Percentiles rank a stretch among this genome's conserved stretches.
Conservation (phyloP, 1,140 invertebrate species). For the Vanessa atalanta region DNA sequence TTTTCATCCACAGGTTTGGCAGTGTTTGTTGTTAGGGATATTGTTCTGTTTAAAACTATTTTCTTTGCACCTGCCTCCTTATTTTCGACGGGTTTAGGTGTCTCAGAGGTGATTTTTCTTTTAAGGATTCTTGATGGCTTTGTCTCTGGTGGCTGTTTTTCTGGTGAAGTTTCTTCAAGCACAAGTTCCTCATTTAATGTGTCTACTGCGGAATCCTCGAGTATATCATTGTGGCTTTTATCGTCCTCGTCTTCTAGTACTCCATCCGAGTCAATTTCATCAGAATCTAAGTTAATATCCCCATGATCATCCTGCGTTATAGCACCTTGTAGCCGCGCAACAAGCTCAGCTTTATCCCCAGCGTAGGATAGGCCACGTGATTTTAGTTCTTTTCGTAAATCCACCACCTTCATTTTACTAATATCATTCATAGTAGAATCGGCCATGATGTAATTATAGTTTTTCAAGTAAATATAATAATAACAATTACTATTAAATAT, state of each 20-base stretch:
- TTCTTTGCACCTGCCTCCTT: slow-evolving; percentile 80
- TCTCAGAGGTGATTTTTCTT: slow-evolving; percentile 66
- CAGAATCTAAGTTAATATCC: slow-evolving; percentile 74
- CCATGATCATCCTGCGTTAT: slow-evolving; percentile 77
- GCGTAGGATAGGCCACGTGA: slow-evolving; percentile 85
- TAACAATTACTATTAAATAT: not conserved
- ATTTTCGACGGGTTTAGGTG: slow-evolving; percentile 51
- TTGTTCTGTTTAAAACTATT: slow-evolving; percentile 84
- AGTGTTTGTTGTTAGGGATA: slow-evolving; percentile 74
- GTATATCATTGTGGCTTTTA: slow-evolving; percentile 78
- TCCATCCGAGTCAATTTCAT: slow-evolving; percentile 78
- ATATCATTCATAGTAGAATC: slow-evolving; percentile 65
- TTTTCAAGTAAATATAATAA: not conserved
- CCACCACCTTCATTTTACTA: slow-evolving; percentile 84
- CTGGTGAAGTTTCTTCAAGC: slow-evolving; percentile 60
- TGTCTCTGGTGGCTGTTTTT: slow-evolving; percentile 46
- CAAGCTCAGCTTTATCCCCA: slow-evolving; percentile 91
- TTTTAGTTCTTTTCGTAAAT: slow-evolving; percentile 90
- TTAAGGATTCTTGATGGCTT: slow-evolving; percentile 64
- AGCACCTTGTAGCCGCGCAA: slow-evolving; percentile 86
- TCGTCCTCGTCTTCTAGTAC: slow-evolving; percentile 82
- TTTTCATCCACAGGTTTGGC: slow-evolving; percentile 44
- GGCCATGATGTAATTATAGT: slow-evolving; percentile 48
- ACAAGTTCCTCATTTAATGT: slow-evolving; percentile 72
- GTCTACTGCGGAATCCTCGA: slow-evolving; percentile 69